Percentiles rank a stretch among this genome's conserved stretches.
phyloP scores from a whole-genome alignment of 2,113 vertebrate species.

The Alouatta palliata region DNA sequence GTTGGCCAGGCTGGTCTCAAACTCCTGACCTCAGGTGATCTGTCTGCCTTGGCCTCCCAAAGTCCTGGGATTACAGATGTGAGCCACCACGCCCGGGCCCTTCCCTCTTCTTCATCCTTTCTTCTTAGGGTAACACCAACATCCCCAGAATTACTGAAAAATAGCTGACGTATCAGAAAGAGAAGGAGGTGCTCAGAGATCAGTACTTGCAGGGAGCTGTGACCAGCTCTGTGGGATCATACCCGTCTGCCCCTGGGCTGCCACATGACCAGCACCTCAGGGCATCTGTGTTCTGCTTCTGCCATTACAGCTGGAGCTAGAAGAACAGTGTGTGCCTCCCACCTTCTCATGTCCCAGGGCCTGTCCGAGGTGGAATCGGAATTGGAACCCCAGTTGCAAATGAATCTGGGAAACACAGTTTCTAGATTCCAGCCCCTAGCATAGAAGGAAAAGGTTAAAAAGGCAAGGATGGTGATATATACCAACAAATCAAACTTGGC shows the following conservation, averaged over 20 bases:
- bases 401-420: too few species aligned
- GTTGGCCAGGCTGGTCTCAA: too few species aligned
- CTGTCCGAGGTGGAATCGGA: not conserved
- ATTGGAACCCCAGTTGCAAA: not conserved
- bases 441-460: too few species aligned
- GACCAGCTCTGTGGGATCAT: not conserved
- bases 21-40: too few species aligned
- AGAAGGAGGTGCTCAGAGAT: not conserved
- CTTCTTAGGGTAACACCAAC: not conserved
- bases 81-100: too few species aligned
- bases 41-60: too few species aligned
- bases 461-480: too few species aligned
- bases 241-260: not conserved
- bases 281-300: not conserved
- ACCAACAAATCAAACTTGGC: not conserved
- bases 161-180: not conserved
- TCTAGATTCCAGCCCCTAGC: too few species aligned
- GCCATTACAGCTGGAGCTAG: not conserved
- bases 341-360: too few species aligned
- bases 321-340: not conserved
- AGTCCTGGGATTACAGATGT: too few species aligned
- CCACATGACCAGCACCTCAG: too few species aligned
- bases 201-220: not conserved
- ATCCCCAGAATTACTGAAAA: not conserved
- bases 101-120: not conserved